Percentiles rank a stretch among this genome's conserved stretches.
Conservation (phyloP, 2,888 invertebrate species). For the Clusia tigrina region DNA sequence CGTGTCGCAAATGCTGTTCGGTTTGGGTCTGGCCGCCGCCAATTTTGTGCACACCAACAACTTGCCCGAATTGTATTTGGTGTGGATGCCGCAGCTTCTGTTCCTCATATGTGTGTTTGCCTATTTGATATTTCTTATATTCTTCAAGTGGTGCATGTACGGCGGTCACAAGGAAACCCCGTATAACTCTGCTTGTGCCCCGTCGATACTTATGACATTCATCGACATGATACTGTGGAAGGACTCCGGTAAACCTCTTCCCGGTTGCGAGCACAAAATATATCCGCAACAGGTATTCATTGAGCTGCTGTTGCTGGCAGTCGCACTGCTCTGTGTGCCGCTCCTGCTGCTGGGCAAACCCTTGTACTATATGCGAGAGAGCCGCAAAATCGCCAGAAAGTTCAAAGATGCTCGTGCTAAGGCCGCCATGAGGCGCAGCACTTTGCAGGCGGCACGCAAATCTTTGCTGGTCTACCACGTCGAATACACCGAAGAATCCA, state of each 20-base stretch:
- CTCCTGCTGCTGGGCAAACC: slow-evolving; percentile 94
- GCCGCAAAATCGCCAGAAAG: neutral
- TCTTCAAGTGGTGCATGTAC: slow-evolving; percentile 87
- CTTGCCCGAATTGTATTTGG: slow-evolving; percentile 74
- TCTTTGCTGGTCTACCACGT: slow-evolving; percentile 39
- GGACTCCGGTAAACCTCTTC: slow-evolving; percentile 46
- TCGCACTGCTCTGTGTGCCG: slow-evolving; percentile 85
- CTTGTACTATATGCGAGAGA: slow-evolving; percentile 68
- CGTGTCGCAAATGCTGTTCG: slow-evolving; percentile 93
- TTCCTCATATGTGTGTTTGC: slow-evolving; percentile 86
- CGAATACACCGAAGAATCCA: slow-evolving; percentile 53
- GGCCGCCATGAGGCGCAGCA: slow-evolving; percentile 26
- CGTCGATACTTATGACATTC: slow-evolving; percentile 77
- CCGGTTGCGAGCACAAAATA: slow-evolving; percentile 69
- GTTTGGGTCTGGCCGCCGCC: slow-evolving; percentile 79
- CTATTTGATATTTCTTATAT: slow-evolving; percentile 88
- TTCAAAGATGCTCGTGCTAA: slow-evolving; percentile 27
- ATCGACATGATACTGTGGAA: slow-evolving; percentile 81
- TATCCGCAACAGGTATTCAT: slow-evolving; percentile 72
- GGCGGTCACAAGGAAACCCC: slow-evolving; percentile 64
- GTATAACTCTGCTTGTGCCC: slow-evolving; percentile 69
- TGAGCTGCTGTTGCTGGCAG: slow-evolving; percentile 78
- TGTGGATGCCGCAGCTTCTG: slow-evolving; percentile 88
- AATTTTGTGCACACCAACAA: slow-evolving; percentile 77
- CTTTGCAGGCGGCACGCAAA: slow-evolving; percentile 39